Evolutionary conservation across 2,113 vertebrate genomes (phyloP).

Genomic region (Cebus imitator): DNA sequence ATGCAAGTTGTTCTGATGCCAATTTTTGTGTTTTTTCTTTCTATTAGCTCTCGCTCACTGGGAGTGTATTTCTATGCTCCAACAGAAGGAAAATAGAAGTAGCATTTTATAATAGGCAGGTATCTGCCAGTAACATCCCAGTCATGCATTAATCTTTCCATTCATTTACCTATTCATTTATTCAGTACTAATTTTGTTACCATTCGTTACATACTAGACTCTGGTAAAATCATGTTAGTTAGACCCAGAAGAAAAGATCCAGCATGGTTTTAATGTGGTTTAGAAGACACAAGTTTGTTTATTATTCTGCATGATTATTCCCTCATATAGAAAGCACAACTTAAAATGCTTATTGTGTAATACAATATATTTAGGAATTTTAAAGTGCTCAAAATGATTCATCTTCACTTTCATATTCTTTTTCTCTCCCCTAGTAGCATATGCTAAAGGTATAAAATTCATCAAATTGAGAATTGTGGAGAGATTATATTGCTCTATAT

Average conservation of each 20-base stretch:
- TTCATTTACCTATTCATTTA: neutral
- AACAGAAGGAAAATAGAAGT: neutral
- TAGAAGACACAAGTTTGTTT: neutral
- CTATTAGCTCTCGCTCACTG: neutral
- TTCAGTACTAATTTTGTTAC: neutral
- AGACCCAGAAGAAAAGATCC: neutral
- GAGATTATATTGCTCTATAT: neutral
- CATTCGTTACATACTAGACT: neutral
- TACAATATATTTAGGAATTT: neutral
- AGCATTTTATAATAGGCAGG: neutral
- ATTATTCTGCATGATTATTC: neutral
- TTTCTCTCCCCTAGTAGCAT: neutral
- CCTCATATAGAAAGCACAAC: neutral
- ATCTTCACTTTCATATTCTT: neutral
- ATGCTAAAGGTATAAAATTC: neutral
- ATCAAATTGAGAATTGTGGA: neutral
- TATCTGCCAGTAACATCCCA: neutral
- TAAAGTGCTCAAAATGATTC: neutral
- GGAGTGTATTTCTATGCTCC: neutral
- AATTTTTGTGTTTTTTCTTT: neutral
- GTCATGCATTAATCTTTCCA: neutral
- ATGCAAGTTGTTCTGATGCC: neutral
- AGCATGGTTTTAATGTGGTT: neutral
- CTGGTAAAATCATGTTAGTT: neutral
- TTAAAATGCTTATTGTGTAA: neutral